These are phyloP conservation scores for Xerus rutilus DNA, from an alignment of 2,797 vertebrate species.

Conservation along the genomic window DNA sequence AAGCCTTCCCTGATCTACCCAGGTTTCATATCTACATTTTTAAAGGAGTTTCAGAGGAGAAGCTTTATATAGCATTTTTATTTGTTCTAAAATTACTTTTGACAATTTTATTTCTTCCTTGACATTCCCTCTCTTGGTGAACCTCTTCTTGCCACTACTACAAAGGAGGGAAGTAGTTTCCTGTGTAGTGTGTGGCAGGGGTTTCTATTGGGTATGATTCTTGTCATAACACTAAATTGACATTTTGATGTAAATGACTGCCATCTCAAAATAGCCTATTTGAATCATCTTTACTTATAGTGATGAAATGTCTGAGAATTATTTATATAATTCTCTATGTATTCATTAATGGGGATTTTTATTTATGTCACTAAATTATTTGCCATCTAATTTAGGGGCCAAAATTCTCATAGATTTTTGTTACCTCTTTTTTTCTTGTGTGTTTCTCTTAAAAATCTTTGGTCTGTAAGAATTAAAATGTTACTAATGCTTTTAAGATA, in stretches of 20 bases:
- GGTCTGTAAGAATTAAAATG: constrained; percentile 29
- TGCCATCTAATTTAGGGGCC: not conserved
- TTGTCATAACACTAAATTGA: not conserved
- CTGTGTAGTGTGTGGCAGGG: fast-evolving
- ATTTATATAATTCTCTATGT: not conserved
- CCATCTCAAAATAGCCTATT: not conserved
- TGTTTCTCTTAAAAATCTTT: constrained; percentile 46
- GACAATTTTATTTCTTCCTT: not conserved
- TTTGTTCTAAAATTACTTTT: constrained; percentile 23
- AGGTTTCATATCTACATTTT: not conserved
- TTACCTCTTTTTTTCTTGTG: not conserved
- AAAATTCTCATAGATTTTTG: not conserved
- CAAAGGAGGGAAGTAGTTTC: not conserved
- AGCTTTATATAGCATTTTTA: not conserved
- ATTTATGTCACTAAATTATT: constrained; percentile 15
- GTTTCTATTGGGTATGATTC: too few relatives aligned
- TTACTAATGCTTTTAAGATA: constrained; percentile 50
- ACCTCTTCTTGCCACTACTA: not conserved
- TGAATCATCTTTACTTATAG: constrained; percentile 32
- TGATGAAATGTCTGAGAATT: not conserved
- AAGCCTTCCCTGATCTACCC: not conserved
- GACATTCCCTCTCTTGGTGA: not conserved
- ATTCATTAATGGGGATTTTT: not conserved
- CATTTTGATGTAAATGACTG: not conserved
- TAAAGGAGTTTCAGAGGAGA: not conserved